Evolutionary conservation across 2,888 invertebrate species (phyloP).

Genomic region (Endomychus coccineus): DNA sequence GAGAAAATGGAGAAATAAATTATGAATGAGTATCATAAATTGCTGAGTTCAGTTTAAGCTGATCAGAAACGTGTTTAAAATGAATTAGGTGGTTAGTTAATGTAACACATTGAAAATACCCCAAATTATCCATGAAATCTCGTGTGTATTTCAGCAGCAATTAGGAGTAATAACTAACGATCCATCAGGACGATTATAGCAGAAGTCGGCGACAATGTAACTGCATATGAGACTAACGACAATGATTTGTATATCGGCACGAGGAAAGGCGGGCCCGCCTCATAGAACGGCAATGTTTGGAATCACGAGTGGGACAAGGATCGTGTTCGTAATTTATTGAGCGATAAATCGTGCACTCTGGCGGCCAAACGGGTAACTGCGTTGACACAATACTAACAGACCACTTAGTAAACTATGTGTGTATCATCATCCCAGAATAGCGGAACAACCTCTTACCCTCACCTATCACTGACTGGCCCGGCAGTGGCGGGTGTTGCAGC

Average conservation of each 20-base stretch:
- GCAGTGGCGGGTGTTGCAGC: too few relatives aligned
- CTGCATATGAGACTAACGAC: slow-evolving; percentile 19
- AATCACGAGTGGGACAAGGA: slow-evolving; percentile 37
- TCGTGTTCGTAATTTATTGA: slow-evolving; percentile 42
- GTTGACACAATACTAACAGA: slow-evolving; percentile 45
- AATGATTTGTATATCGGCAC: slow-evolving; percentile 39
- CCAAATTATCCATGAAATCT: too few relatives aligned
- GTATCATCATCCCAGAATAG: too few relatives aligned
- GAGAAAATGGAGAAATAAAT: too few relatives aligned
- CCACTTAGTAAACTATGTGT: slow-evolving; percentile 38
- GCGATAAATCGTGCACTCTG: slow-evolving; percentile 45
- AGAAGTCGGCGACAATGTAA: slow-evolving; percentile 36
- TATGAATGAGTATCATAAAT: too few relatives aligned
- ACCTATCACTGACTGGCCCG: too few relatives aligned
- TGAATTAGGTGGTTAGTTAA: too few relatives aligned
- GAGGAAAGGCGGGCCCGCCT: slow-evolving; percentile 25
- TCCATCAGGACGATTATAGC: slow-evolving; percentile 38
- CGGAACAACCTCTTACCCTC: too few relatives aligned
- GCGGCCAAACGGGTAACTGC: slow-evolving; percentile 44
- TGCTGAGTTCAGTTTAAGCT: too few relatives aligned
- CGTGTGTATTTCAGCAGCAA: slow-evolving; percentile 23
- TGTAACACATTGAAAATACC: too few relatives aligned
- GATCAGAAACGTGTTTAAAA: too few relatives aligned
- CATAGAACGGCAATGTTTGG: slow-evolving; percentile 23
- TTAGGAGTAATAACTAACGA: slow-evolving; percentile 36